Base-by-base conservation (phyloP, 2,888 invertebrate species). In the Digitonthophagus gazella region DNA sequence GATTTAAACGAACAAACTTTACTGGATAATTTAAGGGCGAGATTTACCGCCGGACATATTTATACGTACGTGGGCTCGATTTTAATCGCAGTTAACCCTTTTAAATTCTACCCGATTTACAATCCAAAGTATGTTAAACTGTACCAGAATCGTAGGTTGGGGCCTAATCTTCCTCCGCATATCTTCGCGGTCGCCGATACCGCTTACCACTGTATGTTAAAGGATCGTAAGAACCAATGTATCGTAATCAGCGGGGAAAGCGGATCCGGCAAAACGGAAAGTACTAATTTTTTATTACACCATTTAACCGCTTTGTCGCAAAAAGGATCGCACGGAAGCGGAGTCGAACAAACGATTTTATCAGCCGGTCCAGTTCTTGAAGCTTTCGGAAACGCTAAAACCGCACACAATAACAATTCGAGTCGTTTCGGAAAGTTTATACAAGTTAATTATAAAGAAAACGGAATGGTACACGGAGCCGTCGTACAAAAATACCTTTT, bases 341-440 rank as follows among this genome's bases (percentile, higher is more conserved):
- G 96, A n/a, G 96, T 97, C 1, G 97, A 98, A 82, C 97, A 97
- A 84, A 97, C 96, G 11, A 96, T 98, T 78, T 86, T 97, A 66
- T 96, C 96, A 80, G 97, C 97, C 22, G 97, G 97, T 6, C 97
- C 97, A 1, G 97, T 97, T 58, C 85, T 98, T 63, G 97, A 97
- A 87, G 97, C 97, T 3, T 98, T 98, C 83, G 98, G 98, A n/a
- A 98, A 98, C 85, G 97, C 98, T 0, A 97, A 97, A 85, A 98
- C 97, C 28, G 95, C 97, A 1, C 97, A 97, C 81, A 97, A 97
- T 82, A 97, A 97, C 84, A 98, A 98, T 83, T 96, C 96, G 66
- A 96, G 96, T 86, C 88, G 98, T 72, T 98, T 97, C 84, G 97
- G 97, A 65, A 98, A 98, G 84, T 98, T 97, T 83, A 97, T 98